phyloP scores from a whole-genome alignment of 2,797 vertebrate genomes.

The Fistularia tabacaria region DNA sequence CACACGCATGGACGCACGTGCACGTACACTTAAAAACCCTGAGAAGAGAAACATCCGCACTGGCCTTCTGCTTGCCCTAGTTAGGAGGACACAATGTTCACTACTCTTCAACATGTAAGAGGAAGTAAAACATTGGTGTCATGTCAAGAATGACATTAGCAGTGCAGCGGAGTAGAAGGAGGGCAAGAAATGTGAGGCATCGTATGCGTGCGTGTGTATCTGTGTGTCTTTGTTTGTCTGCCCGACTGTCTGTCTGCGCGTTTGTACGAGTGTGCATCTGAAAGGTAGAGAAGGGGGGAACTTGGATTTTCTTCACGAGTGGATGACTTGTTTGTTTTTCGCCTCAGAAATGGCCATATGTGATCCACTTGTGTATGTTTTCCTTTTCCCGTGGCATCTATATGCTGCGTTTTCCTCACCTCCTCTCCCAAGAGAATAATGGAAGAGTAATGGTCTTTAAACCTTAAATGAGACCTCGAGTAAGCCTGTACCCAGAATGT shows the following conservation, averaged over 20 bases:
- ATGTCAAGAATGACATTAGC: conserved; percentile 64
- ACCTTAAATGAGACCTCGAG: too few species aligned
- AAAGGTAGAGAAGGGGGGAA: not conserved
- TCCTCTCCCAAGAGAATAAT: too few species aligned
- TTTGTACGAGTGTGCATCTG: conserved; percentile 14
- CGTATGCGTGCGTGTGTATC: conserved; percentile 18
- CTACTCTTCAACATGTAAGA: conserved; percentile 43
- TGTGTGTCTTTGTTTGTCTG: not conserved
- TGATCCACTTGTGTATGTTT: conserved; percentile 22
- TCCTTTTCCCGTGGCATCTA: not conserved
- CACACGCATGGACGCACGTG: conserved; percentile 9
- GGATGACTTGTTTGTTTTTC: conserved; percentile 38
- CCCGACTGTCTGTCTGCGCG: conserved; percentile 9
- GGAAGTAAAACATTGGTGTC: conserved; percentile 48
- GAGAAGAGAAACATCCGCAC: conserved; percentile 28
- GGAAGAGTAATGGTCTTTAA: too few species aligned
- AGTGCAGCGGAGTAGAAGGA: conserved; percentile 62
- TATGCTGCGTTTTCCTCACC: too few species aligned
- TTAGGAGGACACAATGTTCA: conserved; percentile 50
- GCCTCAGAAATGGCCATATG: conserved; percentile 46
- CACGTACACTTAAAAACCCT: conserved; percentile 9
- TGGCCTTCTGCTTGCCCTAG: conserved; percentile 48
- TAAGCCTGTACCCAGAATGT: too few species aligned
- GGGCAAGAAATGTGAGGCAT: conserved; percentile 36
- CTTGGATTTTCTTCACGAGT: conserved; percentile 27